phyloP scores from a whole-genome alignment of 1,140 invertebrate species.

The Caenorhabditis elegans region WBcel235 BX284606.5:14702001-14702500 shows the following conservation, averaged over 20 bases:
- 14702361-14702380: too few species aligned
- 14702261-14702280: background rate
- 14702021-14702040: conserved; percentile 56
- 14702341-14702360: too few species aligned
- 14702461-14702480: too few species aligned
- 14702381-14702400: too few species aligned
- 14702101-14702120: conserved; percentile 60
- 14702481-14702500: too few species aligned
- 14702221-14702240: background rate
- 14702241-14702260: background rate
- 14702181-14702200: too few species aligned
- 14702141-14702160: background rate
- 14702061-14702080: conserved; percentile 54
- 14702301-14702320: too few species aligned
- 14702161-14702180: too few species aligned
- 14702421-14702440: too few species aligned
- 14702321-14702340: too few species aligned
- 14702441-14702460: too few species aligned
- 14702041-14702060: conserved; percentile 55
- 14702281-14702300: background rate
- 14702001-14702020: conserved; percentile 48
- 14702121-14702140: conserved; percentile 56
- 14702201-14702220: background rate
- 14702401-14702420: too few species aligned
- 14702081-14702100: conserved; percentile 60